Percentiles rank a stretch among this genome's conserved stretches.
Evolutionary conservation across 2,797 vertebrate species (phyloP).

Genomic region (Acestrorhynchus altus): DNA sequence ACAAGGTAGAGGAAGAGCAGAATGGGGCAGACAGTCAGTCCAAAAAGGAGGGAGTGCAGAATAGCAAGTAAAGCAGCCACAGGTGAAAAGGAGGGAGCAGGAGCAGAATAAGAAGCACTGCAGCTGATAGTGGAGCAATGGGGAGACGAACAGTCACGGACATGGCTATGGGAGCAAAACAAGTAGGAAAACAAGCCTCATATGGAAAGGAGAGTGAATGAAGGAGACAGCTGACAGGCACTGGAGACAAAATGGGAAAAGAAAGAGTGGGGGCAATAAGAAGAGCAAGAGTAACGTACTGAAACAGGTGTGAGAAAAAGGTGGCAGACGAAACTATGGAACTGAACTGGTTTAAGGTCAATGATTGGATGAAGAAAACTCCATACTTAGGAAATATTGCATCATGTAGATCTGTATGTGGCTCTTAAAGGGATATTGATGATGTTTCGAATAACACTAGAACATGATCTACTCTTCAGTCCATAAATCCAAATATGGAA

Average conservation of each 20-base stretch:
- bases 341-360: slow-evolving; percentile 1
- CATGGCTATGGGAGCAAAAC: not conserved
- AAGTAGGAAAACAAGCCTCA: not conserved
- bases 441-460: no score
- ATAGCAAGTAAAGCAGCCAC: slow-evolving; percentile 12
- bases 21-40: slow-evolving; percentile 2
- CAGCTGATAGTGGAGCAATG: not conserved
- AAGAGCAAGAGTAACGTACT: not conserved
- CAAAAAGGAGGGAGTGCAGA: slow-evolving; percentile 1
- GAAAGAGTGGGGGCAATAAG: not conserved
- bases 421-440: no score
- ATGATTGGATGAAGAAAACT: no score
- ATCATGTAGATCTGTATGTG: no score
- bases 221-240: slow-evolving; percentile 21
- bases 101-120: slow-evolving; percentile 11
- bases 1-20: not conserved
- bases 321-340: not conserved
- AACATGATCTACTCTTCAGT: no score
- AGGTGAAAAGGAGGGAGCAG: not conserved
- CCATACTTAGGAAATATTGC: no score
- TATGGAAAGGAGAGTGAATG: slow-evolving; percentile 3
- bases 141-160: not conserved
- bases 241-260: slow-evolving; percentile 4
- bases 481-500: no score
- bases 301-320: not conserved